phyloP scores from a whole-genome alignment of 2,888 invertebrate species.

The Phania funesta region DNA sequence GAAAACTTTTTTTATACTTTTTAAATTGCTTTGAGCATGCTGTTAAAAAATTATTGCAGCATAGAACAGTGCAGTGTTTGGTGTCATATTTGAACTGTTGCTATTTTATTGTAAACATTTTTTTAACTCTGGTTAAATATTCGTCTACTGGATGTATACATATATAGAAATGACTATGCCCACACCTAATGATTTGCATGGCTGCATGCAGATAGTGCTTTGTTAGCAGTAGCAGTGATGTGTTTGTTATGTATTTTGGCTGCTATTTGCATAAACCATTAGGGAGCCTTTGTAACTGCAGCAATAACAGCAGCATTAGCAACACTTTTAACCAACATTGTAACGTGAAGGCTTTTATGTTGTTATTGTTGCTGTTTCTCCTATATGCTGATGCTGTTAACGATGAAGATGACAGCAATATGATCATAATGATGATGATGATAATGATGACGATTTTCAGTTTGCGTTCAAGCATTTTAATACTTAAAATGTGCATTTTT shows the following conservation, averaged over 20 bases:
- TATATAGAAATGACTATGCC: neutral
- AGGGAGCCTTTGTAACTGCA: constrained; percentile 65
- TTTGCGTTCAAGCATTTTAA: constrained; percentile 19
- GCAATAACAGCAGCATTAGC: constrained; percentile 67
- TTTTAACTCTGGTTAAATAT: no score
- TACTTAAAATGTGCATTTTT: constrained; percentile 43
- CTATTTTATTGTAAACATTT: no score
- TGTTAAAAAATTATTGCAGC: no score
- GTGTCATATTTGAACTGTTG: no score
- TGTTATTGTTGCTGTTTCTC: constrained; percentile 25
- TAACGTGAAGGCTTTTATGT: constrained; percentile 42
- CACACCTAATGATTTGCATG: neutral
- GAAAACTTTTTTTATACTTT: no score
- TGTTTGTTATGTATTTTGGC: constrained; percentile 53
- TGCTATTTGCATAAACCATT: constrained; percentile 65
- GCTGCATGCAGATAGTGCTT: neutral
- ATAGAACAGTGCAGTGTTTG: no score
- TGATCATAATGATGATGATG: constrained; percentile 29
- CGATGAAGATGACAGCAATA: constrained; percentile 43
- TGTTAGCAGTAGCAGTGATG: constrained; percentile 22
- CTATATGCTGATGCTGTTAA: constrained; percentile 42
- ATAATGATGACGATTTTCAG: constrained; percentile 44
- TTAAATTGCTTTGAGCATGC: no score
- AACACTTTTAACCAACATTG: constrained; percentile 65
- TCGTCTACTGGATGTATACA: no score